Base-by-base conservation (phyloP, 1,140 invertebrate genomes). In the Cyclina sinensis region DNA sequence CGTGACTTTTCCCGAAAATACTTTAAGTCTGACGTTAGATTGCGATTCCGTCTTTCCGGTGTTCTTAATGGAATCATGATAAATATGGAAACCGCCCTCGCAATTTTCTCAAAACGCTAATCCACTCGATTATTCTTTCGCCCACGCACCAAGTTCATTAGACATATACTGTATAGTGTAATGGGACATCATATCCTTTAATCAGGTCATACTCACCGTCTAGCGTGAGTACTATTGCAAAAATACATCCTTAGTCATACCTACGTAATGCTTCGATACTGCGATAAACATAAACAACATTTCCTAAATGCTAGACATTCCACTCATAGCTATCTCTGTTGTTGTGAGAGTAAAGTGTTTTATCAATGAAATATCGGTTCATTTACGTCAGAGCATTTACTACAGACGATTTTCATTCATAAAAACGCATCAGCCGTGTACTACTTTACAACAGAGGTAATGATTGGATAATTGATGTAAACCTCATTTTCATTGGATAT, bases 261-360 rank as follows among this genome's bases (percentile, higher is more conserved):
- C 27, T 21, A 62, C 57, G 57, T 62, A 1, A 4, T 27, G 27
- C 57, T 5, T 27, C n/a, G n/a, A 62, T n/a, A n/a, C n/a, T n/a
- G n/a, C n/a, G n/a, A n/a, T n/a, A 39, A 70, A 70, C 21, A 70
- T 70, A 70, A 70, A 70, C 65, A 70, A 70, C 65, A 70, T 70
- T 37, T 70, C 21, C 65, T 9, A 70, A 35, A 70, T 70, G 37
- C 32, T 70, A 37, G 32, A 7, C 32, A 70, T 70, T 30, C 16
- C 18, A 16, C 65, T 4, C 65, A 70, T 70, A 70, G 32, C 65
- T 27, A 9, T 12, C 27, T 2, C 30, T 70, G 30, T 70, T 37
- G 32, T 37, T 18, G 65, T 70, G 32, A 27, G 32, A 70, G 21
- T 70, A 35, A 65, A 35, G 32, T 14, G 37, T 4, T 70, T 70